Evolutionary conservation across 2,888 invertebrate genomes (phyloP), one percentile per base, ranked within the genome.

Genomic region (Drosophila buzzatii): DNA sequence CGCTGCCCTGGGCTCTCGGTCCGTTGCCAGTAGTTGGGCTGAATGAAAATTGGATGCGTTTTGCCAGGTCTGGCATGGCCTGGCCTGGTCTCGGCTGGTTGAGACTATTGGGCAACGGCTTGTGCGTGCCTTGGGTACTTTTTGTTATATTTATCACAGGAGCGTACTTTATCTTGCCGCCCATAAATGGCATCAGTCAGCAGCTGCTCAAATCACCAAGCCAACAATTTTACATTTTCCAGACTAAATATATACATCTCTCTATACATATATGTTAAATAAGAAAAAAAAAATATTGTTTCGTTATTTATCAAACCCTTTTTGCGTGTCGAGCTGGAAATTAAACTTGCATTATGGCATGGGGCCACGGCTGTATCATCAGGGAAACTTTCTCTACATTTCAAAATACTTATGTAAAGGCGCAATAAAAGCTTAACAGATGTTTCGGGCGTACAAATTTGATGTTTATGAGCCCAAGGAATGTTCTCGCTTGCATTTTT

Each of bases 121-220:
- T 84, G 85, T 89, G 81, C 89, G 89, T 85, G 90, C 86, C 86
- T 88, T 81, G 89, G 90, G 85, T 85, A 85, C 90, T 90, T 86
- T 89, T 90, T 90, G 81, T 83, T 90, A 90, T 90, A 90, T 85
- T 85, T 85, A 90, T 86, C 84, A 89, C 76, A 76, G 79, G 68
- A 81, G 76, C 68, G 89, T 90, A 90, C 89, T 85, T 85, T 90
- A 85, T 85, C 85, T 85, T 85, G 73, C 73, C 59, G 37, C 70
- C 67, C 75, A 66, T 67, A 52, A 69, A 57, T 63, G 70, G 72
- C 76, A 82, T 85, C 85, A 87, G 85, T 88, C 88, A 89, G 59
- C 84, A 85, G 89, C 82, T 85, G 90, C 64, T 70, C 67, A 72
- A 82, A 76, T 84, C 82, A 76, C 66, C 71, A 69, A 73, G 71